These are phyloP conservation scores for Nemoura dubitans DNA, from an alignment of 2,888 invertebrate genomes.

Conservation along the genomic window DNA sequence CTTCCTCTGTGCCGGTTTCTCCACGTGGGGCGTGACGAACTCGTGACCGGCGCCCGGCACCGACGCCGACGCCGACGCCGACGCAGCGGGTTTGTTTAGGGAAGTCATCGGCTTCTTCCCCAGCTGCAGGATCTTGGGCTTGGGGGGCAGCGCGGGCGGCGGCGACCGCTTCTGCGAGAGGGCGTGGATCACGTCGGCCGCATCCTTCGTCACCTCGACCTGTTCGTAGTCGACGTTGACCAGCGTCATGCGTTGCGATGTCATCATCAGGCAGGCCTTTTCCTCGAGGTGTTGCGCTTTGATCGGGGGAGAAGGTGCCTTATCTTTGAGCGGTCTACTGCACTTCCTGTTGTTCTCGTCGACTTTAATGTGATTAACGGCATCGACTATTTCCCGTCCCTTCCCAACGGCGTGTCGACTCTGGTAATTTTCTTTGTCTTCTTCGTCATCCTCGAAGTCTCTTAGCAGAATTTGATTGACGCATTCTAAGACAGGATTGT, in stretches of 20 bases:
- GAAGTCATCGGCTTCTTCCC: conserved; percentile 19
- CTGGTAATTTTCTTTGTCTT: conserved; percentile 48
- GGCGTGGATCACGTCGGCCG: conserved; percentile 74
- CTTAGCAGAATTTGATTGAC: conserved; percentile 85
- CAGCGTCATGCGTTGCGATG: conserved; percentile 58
- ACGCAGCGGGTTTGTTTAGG: not conserved
- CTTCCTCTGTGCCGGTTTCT: conserved; percentile 48
- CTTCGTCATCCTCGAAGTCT: conserved; percentile 60
- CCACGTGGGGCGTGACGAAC: conserved; percentile 19
- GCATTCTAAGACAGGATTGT: conserved; percentile 86
- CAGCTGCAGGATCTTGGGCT: conserved; percentile 62
- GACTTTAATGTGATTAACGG: not conserved
- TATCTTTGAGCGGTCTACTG: conserved; percentile 39
- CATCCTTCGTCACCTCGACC: conserved; percentile 63
- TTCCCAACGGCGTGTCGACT: not conserved
- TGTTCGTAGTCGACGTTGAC: conserved; percentile 64
- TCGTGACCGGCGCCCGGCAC: not conserved
- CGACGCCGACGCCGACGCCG: not conserved
- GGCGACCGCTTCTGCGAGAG: conserved; percentile 62
- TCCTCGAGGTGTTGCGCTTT: conserved; percentile 55
- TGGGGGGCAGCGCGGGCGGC: conserved; percentile 81
- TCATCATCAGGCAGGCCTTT: conserved; percentile 58
- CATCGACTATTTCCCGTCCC: not conserved
- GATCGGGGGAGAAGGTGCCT: conserved; percentile 46
- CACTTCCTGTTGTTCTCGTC: conserved; percentile 33